Evolutionary conservation across 2,888 invertebrate genomes (phyloP), one percentile per base, ranked within the genome.

Genomic region (Andrena bicolor): DNA sequence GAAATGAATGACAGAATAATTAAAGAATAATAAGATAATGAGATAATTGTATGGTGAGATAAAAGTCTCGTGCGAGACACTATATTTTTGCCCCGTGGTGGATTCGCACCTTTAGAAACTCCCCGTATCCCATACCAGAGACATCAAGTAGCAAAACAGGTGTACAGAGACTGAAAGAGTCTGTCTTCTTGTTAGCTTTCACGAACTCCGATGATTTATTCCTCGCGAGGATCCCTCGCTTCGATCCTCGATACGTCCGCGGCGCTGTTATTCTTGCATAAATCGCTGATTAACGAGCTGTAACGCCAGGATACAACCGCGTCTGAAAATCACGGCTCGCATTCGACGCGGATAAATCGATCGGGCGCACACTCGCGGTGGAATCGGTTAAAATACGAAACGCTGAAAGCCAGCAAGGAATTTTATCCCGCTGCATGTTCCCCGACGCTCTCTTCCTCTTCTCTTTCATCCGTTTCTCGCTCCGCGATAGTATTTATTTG

Each of bases 221-320:
- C 23, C 10, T 7, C 48, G 32, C 13, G 16, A 41, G n/a, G 60
- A 35, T 69, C 35, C 53, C 53, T n/a, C n/a, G 2, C 4, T 23
- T n/a, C 51, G 66, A 51, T 66, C 20, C 20, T 5, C 20, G 16
- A 41, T 75, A 10, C 56, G 66, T 30, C 58, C 23, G 35, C 20
- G 32, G 48, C 58, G 65, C 3, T 66, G 65, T 35, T 63, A 53
- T 60, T 51, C 64, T 70, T 65, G 69, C 70, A 61, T 65, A 81
- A 78, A 81, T 79, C 66, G 64, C 23, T 69, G 77, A 82, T 74
- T 73, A 68, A 70, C 74, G 61, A 75, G 74, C 74, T 32, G 65
- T n/a, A 75, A 63, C 63, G 68, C 61, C 6, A 8, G 30, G 51
- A 28, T n/a, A 10, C 51, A 28, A n/a, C 20, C 30, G 6, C 7